Evolutionary conservation across 2,113 vertebrate species (phyloP).

Genomic region (Ranitomeya imitator): DNA sequence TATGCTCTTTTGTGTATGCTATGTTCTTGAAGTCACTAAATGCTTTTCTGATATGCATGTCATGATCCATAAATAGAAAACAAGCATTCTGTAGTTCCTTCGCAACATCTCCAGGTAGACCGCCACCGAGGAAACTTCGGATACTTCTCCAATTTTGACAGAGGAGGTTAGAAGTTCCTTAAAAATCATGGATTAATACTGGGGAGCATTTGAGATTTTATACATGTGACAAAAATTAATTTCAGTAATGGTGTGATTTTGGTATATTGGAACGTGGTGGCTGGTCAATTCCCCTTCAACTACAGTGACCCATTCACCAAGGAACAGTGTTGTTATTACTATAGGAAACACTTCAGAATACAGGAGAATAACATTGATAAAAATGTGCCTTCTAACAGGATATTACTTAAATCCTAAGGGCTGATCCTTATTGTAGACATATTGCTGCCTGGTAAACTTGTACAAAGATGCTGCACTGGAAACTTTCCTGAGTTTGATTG

Average conservation of each 20-base stretch:
- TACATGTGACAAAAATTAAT: neutral
- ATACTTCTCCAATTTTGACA: neutral
- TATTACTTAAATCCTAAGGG: neutral
- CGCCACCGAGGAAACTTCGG: neutral
- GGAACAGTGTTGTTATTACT: neutral
- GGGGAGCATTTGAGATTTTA: neutral
- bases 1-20: neutral
- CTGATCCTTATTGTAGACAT: neutral
- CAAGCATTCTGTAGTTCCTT: neutral
- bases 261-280: neutral
- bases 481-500: neutral
- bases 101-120: too few relatives aligned
- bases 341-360: neutral
- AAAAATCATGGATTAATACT: neutral
- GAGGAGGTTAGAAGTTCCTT: neutral
- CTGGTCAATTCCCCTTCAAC: neutral
- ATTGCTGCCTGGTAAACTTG: neutral
- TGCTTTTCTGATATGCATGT: neutral
- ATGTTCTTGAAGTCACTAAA: neutral
- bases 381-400: conserved; percentile 25
- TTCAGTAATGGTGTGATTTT: neutral
- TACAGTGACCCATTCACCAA: neutral
- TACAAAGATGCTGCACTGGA: neutral
- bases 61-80: neutral
- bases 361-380: neutral